Evolutionary conservation across 2,797 vertebrate species (phyloP).

Genomic region (Numenius phaeopus): DNA sequence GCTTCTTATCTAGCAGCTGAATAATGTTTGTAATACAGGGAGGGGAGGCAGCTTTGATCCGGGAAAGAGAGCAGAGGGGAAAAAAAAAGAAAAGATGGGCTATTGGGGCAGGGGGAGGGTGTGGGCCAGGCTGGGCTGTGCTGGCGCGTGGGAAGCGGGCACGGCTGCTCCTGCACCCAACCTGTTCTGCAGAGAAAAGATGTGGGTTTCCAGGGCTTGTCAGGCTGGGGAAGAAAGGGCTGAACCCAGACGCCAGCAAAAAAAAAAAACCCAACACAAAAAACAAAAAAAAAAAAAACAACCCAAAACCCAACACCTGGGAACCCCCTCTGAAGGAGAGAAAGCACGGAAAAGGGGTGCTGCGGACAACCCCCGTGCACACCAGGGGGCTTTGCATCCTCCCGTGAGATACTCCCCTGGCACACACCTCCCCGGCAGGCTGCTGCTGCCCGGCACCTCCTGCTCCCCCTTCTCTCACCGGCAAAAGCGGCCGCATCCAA

Average conservation of each 20-base stretch:
- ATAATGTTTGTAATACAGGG: slow-evolving; percentile 51
- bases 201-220: not conserved
- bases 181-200: slow-evolving; percentile 38
- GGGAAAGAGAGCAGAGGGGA: not conserved
- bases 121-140: slow-evolving; percentile 11
- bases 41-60: slow-evolving; percentile 41
- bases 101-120: not conserved
- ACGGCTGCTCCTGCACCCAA: slow-evolving; percentile 1
- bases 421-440: not conserved
- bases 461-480: not conserved
- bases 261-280: not conserved
- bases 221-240: not conserved
- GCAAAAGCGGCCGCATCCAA: not conserved
- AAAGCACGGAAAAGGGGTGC: not conserved
- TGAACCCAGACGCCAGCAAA: not conserved
- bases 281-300: not conserved
- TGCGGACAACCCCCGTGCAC: fast-evolving
- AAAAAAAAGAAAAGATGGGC: not conserved
- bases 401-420: not conserved
- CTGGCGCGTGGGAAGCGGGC: not conserved
- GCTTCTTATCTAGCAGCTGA: slow-evolving; percentile 66
- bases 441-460: not conserved
- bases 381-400: not conserved
- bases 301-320: not conserved
- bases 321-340: not conserved